phyloP scores from a whole-genome alignment of 2,113 vertebrate genomes.

The Mirounga angustirostris region DNA sequence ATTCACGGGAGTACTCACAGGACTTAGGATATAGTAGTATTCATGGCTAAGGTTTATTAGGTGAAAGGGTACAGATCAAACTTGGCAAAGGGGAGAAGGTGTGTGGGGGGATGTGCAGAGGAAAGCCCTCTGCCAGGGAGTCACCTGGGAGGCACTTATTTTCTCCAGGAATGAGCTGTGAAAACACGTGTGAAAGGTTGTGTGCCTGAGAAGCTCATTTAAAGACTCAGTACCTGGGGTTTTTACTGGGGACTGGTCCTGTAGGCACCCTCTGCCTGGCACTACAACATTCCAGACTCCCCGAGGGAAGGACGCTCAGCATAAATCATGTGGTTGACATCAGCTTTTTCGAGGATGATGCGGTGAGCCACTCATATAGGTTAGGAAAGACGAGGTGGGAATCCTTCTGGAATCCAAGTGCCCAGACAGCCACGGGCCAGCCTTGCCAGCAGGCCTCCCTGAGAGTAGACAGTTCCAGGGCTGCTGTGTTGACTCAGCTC shows the following conservation, averaged over 20 bases:
- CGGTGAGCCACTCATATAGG: neutral
- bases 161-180: neutral
- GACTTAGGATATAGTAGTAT: neutral
- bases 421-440: neutral
- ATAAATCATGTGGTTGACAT: too few species aligned
- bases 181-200: accelerated
- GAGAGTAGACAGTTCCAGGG: neutral
- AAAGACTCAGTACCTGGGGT: neutral
- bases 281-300: neutral
- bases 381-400: neutral
- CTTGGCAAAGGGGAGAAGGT: neutral
- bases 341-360: neutral
- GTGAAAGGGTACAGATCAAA: neutral
- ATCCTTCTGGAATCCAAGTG: neutral
- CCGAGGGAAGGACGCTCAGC: neutral
- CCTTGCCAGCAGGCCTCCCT: neutral
- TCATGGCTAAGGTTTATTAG: neutral
- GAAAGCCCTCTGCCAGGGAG: accelerated
- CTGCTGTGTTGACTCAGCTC: neutral
- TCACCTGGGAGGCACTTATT: accelerated
- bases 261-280: neutral
- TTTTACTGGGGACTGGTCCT: neutral
- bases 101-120: neutral
- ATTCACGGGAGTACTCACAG: neutral
- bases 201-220: neutral